These are phyloP conservation scores for Trypoxylon attenuatum DNA, from an alignment of 2,888 invertebrate species.

Conservation along the genomic window DNA sequence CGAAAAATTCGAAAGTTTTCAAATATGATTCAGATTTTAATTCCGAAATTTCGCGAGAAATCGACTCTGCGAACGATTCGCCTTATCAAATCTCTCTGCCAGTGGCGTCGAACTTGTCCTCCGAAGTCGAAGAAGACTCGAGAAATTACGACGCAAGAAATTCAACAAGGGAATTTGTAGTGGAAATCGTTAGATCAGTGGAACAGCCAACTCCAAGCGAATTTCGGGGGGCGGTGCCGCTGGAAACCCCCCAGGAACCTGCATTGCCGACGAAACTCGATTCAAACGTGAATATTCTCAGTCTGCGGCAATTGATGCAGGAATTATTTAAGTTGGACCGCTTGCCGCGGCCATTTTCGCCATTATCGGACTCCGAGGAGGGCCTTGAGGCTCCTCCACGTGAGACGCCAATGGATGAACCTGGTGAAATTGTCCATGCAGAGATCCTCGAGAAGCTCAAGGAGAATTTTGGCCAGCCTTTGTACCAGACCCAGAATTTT, in stretches of 20 bases:
- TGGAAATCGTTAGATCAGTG: not conserved
- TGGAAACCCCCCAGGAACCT: too few relatives aligned
- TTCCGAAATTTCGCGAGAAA: too few relatives aligned
- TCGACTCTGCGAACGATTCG: too few relatives aligned
- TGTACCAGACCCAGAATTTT: not conserved
- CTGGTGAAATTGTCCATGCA: not conserved
- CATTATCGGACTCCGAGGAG: not conserved
- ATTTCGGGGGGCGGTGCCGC: too few relatives aligned
- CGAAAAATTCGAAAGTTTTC: too few relatives aligned
- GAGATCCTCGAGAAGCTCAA: slow-evolving; percentile 36
- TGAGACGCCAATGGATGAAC: not conserved
- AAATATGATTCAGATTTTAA: too few relatives aligned
- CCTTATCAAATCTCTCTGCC: slow-evolving; percentile 59
- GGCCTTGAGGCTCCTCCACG: not conserved
- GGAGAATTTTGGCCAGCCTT: slow-evolving; percentile 46
- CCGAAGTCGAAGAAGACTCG: not conserved
- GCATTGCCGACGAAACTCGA: not conserved
- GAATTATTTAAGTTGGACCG: slow-evolving; percentile 53
- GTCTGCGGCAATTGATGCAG: slow-evolving; percentile 53
- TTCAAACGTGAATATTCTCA: slow-evolving; percentile 28
- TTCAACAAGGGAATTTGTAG: not conserved
- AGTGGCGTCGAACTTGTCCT: slow-evolving; percentile 29
- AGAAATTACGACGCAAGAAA: not conserved
- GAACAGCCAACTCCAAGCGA: too few relatives aligned
- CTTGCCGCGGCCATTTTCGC: slow-evolving; percentile 43